phyloP scores from a whole-genome alignment of 2,888 invertebrate genomes.

The Harpalus rufipes region DNA sequence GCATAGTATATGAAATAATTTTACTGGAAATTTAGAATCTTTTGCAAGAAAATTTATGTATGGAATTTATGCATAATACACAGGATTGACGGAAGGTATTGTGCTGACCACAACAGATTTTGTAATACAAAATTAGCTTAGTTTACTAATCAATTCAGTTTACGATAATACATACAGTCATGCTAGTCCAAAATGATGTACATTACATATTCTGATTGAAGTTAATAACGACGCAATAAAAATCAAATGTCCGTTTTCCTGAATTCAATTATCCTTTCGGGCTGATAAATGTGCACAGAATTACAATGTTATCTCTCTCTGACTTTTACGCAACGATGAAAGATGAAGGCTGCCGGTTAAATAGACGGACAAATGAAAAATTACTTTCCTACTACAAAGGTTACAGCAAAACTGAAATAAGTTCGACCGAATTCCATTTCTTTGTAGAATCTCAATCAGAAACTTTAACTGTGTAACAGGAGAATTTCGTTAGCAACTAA shows the following conservation, averaged over 20 bases:
- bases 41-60: no score
- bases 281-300: slow-evolving; percentile 8
- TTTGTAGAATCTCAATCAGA: background rate
- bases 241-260: background rate
- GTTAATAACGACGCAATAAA: background rate
- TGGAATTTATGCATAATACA: no score
- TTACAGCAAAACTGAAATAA: slow-evolving; percentile 8
- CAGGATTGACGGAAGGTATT: no score
- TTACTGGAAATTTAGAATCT: no score
- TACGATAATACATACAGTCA: background rate
- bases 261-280: slow-evolving; percentile 23
- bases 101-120: no score
- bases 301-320: slow-evolving; percentile 22
- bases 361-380: slow-evolving; percentile 46
- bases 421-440: slow-evolving; percentile 9
- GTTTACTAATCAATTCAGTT: slow-evolving; percentile 24
- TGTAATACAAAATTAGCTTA: background rate
- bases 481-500: background rate
- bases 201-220: background rate
- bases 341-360: slow-evolving; percentile 15
- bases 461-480: background rate
- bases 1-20: no score
- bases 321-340: slow-evolving; percentile 8
- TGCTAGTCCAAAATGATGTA: background rate
- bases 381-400: slow-evolving; percentile 16